Conservation (phyloP, 92 coral and sea anemone species). For the Umimayanthus chanpuru region DNA sequence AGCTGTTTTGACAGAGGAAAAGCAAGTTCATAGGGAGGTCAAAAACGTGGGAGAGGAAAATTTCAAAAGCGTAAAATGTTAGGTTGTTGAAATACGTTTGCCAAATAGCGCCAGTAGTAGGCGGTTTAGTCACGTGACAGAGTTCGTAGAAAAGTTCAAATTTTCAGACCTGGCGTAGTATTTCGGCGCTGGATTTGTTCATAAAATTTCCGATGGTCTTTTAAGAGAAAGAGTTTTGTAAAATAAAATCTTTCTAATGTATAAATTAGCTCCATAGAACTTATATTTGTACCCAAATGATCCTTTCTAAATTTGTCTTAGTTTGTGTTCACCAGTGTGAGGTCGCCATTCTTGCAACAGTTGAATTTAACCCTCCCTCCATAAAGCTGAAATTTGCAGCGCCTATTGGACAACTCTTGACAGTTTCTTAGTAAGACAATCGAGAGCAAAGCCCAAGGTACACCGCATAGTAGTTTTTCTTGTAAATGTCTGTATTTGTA, state of each 20-base stretch:
- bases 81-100: no score
- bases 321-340: constrained; percentile 5
- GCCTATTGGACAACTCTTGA: constrained; percentile 24
- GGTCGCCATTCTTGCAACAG: constrained; percentile 11
- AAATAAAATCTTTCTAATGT: constrained; percentile 1
- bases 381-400: constrained; percentile 25
- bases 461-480: constrained; percentile 13
- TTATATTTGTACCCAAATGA: constrained; percentile 9
- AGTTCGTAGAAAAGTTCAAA: constrained; percentile 20
- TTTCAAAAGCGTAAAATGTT: no score
- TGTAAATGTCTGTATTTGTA: constrained; percentile 8
- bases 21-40: no score
- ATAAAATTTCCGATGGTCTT: constrained; percentile 7
- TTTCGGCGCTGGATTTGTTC: constrained; percentile 1
- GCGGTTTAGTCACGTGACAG: constrained; percentile 21
- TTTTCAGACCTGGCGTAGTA: background rate
- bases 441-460: constrained; percentile 12
- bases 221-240: constrained; percentile 12
- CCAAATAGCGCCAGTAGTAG: no score
- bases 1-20: no score
- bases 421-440: constrained; percentile 21
- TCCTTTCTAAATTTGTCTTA: constrained; percentile 10
- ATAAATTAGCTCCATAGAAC: background rate
- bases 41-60: no score
- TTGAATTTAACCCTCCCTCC: constrained; percentile 19